phyloP scores from a whole-genome alignment of 2,113 vertebrate genomes.

The Oreochromis niloticus region DNA sequence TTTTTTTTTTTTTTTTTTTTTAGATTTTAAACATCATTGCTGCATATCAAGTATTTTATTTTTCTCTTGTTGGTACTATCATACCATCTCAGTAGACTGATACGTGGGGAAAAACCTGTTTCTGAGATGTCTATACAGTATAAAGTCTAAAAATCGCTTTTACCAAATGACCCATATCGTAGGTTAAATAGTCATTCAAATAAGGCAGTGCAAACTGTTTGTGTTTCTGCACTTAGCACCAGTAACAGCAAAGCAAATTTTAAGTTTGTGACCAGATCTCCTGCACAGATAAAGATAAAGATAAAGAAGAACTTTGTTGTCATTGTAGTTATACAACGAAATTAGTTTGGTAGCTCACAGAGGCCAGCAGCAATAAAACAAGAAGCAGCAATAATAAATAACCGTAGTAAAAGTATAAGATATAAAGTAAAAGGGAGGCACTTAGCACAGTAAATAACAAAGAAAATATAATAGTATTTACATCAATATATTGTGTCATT shows the following conservation, averaged over 20 bases:
- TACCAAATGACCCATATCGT: not conserved
- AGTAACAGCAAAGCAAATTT: not conserved
- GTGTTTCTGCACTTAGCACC: not conserved
- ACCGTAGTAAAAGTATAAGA: not conserved
- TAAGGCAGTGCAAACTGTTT: not conserved
- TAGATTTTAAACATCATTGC: not conserved
- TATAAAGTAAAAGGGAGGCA: not conserved
- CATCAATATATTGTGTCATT: not conserved
- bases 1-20: rapidly evolving
- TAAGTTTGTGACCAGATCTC: not conserved
- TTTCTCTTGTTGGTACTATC: not conserved
- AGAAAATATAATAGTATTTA: not conserved
- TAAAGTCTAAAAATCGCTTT: not conserved
- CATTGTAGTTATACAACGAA: not conserved
- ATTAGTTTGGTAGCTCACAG: not conserved
- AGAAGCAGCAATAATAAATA: not conserved
- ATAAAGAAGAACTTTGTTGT: not conserved
- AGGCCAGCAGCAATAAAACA: not conserved
- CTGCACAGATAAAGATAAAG: not conserved
- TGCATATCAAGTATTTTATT: not conserved
- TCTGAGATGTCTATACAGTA: not conserved
- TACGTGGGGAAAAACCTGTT: not conserved
- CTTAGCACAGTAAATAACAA: not conserved
- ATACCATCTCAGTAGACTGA: not conserved
- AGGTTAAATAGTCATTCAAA: not conserved